These are phyloP conservation scores for Acronicta leporina DNA, from an alignment of 2,888 invertebrate species.

Conservation along the genomic window DNA sequence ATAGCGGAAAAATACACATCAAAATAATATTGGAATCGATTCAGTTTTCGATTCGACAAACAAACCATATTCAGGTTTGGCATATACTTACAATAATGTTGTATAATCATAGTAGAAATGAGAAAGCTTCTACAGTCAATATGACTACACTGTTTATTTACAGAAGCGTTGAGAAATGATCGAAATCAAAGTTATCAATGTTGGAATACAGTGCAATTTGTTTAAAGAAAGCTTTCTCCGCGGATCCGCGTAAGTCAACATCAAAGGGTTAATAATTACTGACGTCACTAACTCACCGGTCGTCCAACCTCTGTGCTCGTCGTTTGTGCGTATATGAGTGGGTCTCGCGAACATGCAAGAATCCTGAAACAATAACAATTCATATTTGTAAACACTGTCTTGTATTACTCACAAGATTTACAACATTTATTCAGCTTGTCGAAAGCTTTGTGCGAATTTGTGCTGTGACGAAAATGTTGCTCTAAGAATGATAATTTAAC, in stretches of 20 bases:
- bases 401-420: conserved; percentile 57
- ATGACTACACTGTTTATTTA: conserved; percentile 25
- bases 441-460: conserved; percentile 52
- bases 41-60: too few species aligned
- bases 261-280: conserved; percentile 54
- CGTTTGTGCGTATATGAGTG: conserved; percentile 73
- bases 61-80: too few species aligned
- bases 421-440: conserved; percentile 53
- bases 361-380: conserved; percentile 75
- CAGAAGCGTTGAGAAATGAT: conserved; percentile 42
- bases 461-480: conserved; percentile 44
- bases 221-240: conserved; percentile 44
- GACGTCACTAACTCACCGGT: conserved; percentile 70
- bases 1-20: too few species aligned
- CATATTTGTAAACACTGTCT: conserved; percentile 39
- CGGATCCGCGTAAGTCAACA: conserved; percentile 46
- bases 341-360: conserved; percentile 69
- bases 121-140: background rate
- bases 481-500: conserved; percentile 30
- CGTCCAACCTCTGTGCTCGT: conserved; percentile 74
- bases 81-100: too few species aligned
- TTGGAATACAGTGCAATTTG: conserved; percentile 32
- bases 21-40: too few species aligned
- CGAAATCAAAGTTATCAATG: conserved; percentile 32
- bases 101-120: too few species aligned